phyloP scores from a whole-genome alignment of 2,797 vertebrate genomes.

The Oryzias sinensis region DNA sequence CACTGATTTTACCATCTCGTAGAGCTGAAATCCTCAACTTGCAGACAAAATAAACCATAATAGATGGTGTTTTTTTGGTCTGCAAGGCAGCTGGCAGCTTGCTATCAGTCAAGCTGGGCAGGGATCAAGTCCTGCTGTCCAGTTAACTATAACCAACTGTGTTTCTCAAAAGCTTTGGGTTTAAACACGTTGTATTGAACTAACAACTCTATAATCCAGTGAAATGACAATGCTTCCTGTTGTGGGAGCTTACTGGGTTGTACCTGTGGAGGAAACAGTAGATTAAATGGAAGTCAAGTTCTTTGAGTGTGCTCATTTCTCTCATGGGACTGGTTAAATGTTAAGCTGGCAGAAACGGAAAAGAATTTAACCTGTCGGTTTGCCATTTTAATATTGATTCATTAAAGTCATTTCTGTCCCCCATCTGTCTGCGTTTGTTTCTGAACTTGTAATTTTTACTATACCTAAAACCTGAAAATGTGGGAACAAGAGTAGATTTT shows the following conservation, averaged over 20 bases:
- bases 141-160: background rate
- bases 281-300: too few relatives aligned
- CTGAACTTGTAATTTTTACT: background rate
- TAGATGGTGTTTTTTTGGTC: background rate
- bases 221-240: too few relatives aligned
- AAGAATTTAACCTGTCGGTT: too few relatives aligned
- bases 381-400: too few relatives aligned
- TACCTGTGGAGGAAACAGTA: too few relatives aligned
- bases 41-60: background rate
- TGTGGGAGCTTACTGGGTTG: too few relatives aligned
- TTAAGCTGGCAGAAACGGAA: too few relatives aligned
- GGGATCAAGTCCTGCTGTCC: background rate
- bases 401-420: too few relatives aligned
- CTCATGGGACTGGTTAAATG: too few relatives aligned
- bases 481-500: background rate
- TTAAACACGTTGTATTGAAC: background rate
- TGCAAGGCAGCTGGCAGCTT: conserved; percentile 1
- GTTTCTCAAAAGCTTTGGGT: background rate
- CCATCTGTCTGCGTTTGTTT: too few relatives aligned
- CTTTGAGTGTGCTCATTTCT: background rate
- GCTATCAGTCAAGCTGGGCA: background rate
- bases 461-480: background rate
- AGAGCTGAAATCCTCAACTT: background rate
- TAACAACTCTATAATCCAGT: too few relatives aligned
- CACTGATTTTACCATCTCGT: background rate